Base-by-base conservation (phyloP, 2,113 vertebrate species). In the Hippoglossus stenolepis region DNA sequence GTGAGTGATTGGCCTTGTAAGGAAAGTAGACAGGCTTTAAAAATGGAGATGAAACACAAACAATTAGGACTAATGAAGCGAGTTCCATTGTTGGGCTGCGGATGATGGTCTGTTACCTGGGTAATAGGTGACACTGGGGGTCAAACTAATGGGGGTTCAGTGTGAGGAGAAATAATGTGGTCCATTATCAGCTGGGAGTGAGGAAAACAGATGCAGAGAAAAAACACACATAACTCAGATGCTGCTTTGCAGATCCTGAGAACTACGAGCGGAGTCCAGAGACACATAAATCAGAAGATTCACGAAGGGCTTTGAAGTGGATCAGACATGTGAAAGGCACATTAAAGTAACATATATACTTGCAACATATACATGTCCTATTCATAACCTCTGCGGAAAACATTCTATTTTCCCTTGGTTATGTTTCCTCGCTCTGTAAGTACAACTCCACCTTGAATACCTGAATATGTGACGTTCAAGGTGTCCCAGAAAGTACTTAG, bases 11-110 rank as follows among this genome's bases (percentile, higher is more conserved):
- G 71, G 62, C 77, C 77, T 80, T 74, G 70, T 83, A 77, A 82
- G 71, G 66, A 58, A 72, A 76, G 80, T 17, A 82, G 79, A 85
- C 70, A 23, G 63, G 57, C 73, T 78, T 81, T 78, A 60, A 77
- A 75, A 67, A 75, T 10, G 2, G 65, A 85, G 83, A 78, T 14
- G 21, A 75, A 89, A 85, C 24, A 54, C 60, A 89, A 88, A 85
- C 84, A 91, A 71, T 89, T 69, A 77, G 64, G 18, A 23, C 70
- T 87, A 90, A 92, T 90, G 71, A 91, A 90, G 20, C 66, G 80
- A 0, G 49, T 75, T 87, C 75, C 59, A 79, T 81, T 83, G 73
- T 66, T 31, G 53, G 23, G 60, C 40, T 23, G 69, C 13, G 31
- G 77, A 58, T 57, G 35, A 45, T 21, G 13, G 70, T 84, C 83